phyloP scores from a whole-genome alignment of 1,140 invertebrate genomes.

The Bombus terrestris region DNA sequence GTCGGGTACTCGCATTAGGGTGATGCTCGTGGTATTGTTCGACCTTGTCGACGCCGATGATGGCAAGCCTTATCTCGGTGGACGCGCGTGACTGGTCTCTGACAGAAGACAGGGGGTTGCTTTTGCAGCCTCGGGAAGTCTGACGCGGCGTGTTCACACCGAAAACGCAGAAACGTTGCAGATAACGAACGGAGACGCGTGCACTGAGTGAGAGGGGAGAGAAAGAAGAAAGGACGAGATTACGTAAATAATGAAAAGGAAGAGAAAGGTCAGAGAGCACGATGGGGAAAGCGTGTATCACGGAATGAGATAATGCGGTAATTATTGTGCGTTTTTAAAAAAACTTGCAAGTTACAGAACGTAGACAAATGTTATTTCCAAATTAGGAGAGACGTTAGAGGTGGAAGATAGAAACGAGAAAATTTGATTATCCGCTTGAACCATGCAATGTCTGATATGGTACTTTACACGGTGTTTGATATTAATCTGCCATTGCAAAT shows the following conservation, averaged over 20 bases:
- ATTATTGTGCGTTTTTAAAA: no score
- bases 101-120: slow-evolving; percentile 48
- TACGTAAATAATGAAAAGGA: background rate
- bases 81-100: slow-evolving; percentile 69
- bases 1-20: slow-evolving; percentile 10
- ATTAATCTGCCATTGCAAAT: no score
- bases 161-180: slow-evolving; percentile 44
- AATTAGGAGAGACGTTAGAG: background rate
- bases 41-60: slow-evolving; percentile 63
- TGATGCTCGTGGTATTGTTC: slow-evolving; percentile 62
- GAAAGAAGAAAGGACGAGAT: background rate
- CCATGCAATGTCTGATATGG: no score
- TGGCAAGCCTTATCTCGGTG: slow-evolving; percentile 67
- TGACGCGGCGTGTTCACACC: slow-evolving; percentile 35
- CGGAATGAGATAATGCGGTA: no score
- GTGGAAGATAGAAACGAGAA: no score
- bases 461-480: no score
- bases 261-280: no score
- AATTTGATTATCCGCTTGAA: no score
- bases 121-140: slow-evolving; percentile 39
- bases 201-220: background rate
- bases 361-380: background rate
- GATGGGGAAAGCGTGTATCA: no score
- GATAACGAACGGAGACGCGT: slow-evolving; percentile 25
- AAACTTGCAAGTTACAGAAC: background rate